Percentiles rank a stretch among this genome's conserved stretches.
Conservation (phyloP, 2,113 vertebrate genomes). For the mouse (Mus musculus) region GRCm39 chr3:42491501-42492000, state of each 20-base stretch:
- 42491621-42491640: slow-evolving; percentile 3
- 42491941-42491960: slow-evolving; percentile 55
- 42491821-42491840: slow-evolving; percentile 4
- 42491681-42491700: slow-evolving; percentile 42
- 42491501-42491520: not conserved
- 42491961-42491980: slow-evolving; percentile 58
- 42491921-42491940: slow-evolving; percentile 40
- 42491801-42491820: slow-evolving; percentile 17
- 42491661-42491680: slow-evolving; percentile 1
- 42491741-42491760: slow-evolving; percentile 9
- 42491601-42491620: slow-evolving; percentile 10
- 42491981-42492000: slow-evolving; percentile 4
- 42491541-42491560: slow-evolving; percentile 41
- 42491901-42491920: slow-evolving; percentile 69
- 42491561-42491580: slow-evolving; percentile 35
- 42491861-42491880: slow-evolving; percentile 61
- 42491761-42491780: slow-evolving; percentile 58
- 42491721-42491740: slow-evolving; percentile 21
- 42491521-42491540: not conserved
- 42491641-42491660: slow-evolving; percentile 38
- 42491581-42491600: slow-evolving; percentile 43
- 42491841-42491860: slow-evolving; percentile 74
- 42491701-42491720: slow-evolving; percentile 27
- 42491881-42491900: slow-evolving; percentile 77
- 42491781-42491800: slow-evolving; percentile 43